Evolutionary conservation across 2,888 invertebrate species (phyloP).

Genomic region (Trichogramma dendrolimi): DNA sequence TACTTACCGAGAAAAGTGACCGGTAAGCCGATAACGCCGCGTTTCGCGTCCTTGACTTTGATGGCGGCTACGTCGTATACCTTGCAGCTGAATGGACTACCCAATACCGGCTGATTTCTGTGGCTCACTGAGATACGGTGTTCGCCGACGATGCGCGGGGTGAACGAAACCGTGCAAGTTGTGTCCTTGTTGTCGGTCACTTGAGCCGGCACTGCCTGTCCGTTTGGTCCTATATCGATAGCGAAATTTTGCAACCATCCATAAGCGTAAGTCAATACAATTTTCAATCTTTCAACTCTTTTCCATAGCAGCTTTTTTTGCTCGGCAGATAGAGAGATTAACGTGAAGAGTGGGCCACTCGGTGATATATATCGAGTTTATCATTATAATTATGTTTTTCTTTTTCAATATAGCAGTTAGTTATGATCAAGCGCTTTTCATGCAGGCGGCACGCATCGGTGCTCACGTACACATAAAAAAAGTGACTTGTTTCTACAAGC

Average conservation of each 20-base stretch:
- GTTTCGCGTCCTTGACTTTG: constrained; percentile 85
- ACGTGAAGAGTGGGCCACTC: neutral
- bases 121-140: constrained; percentile 85
- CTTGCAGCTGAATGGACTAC: constrained; percentile 92
- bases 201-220: constrained; percentile 84
- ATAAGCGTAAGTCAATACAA: too few relatives aligned
- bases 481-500: too few relatives aligned
- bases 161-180: constrained; percentile 85
- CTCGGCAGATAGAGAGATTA: too few relatives aligned
- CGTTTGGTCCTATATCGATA: constrained; percentile 74
- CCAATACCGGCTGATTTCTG: constrained; percentile 76
- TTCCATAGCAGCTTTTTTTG: constrained; percentile 1
- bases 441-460: too few relatives aligned
- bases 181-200: constrained; percentile 79
- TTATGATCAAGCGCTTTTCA: too few relatives aligned
- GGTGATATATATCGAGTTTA: neutral
- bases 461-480: too few relatives aligned
- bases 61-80: constrained; percentile 93
- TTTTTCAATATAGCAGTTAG: neutral
- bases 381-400: neutral
- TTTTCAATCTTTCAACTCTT: too few relatives aligned
- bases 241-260: too few relatives aligned
- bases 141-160: constrained; percentile 85
- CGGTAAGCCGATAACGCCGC: constrained; percentile 83
- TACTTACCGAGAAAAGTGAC: constrained; percentile 81